phyloP scores from a whole-genome alignment of 2,888 invertebrate genomes.

The Dorcus parallelipipedus region DNA sequence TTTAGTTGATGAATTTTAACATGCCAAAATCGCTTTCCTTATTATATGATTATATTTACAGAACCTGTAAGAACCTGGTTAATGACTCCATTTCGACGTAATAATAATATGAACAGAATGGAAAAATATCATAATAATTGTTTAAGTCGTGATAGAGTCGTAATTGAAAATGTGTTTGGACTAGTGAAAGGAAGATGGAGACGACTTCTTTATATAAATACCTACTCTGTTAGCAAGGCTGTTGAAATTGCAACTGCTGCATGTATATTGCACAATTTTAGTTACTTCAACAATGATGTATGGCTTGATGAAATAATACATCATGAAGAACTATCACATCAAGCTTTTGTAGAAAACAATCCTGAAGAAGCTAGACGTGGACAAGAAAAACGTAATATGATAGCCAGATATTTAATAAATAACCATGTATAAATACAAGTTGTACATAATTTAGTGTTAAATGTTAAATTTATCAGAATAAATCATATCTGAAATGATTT shows the following conservation, averaged over 20 bases:
- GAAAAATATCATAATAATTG: background rate
- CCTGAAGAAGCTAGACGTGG: no score
- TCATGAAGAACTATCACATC: no score
- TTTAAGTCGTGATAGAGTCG: background rate
- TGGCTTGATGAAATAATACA: background rate
- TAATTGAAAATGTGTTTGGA: slow-evolving; percentile 12
- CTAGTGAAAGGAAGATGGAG: slow-evolving; percentile 10
- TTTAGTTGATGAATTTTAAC: no score
- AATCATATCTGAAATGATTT: no score
- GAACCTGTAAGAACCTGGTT: background rate
- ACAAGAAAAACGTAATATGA: no score
- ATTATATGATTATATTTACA: background rate
- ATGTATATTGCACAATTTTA: slow-evolving; percentile 12
- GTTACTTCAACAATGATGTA: slow-evolving; percentile 11
- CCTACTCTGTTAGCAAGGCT: slow-evolving; percentile 7
- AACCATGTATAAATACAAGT: no score
- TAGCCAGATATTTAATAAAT: no score
- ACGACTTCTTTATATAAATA: slow-evolving; percentile 5
- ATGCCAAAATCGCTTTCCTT: no score
- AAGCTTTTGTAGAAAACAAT: no score
- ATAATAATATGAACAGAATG: background rate
- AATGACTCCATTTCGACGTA: background rate
- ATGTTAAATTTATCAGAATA: no score
- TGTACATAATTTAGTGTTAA: no score
- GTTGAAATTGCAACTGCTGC: slow-evolving; percentile 9